Conservation (phyloP, 2,797 vertebrate species). For the Coilia nasus region DNA sequence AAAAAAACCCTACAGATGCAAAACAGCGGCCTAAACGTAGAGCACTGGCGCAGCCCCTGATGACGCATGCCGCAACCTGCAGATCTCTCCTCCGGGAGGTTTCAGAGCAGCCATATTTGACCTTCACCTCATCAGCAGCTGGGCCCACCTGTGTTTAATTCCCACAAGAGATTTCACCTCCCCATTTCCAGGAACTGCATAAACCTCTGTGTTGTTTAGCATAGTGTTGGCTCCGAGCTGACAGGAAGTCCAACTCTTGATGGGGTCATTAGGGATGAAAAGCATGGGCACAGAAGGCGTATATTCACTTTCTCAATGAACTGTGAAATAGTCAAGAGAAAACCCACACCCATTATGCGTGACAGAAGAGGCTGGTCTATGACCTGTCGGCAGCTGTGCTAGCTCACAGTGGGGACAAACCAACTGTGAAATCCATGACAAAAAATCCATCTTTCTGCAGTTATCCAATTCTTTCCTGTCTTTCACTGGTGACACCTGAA, state of each 20-base stretch:
- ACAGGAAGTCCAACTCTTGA: too few species aligned
- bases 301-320: background rate
- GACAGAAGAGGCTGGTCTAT: background rate
- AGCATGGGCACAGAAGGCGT: background rate
- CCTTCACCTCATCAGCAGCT: background rate
- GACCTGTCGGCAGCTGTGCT: background rate
- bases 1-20: background rate
- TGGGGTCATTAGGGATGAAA: too few species aligned
- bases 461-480: background rate
- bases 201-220: background rate
- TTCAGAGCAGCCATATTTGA: conserved; percentile 9
- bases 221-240: background rate
- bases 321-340: background rate
- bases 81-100: background rate
- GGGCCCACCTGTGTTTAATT: background rate
- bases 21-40: background rate
- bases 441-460: background rate
- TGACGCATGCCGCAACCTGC: background rate
- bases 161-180: background rate
- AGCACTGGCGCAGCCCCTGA: background rate
- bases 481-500: background rate
- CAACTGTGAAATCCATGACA: background rate
- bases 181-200: background rate
- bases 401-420: background rate
- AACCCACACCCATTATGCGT: background rate